Evolutionary conservation across 2,113 vertebrate genomes (phyloP).

Genomic region (Cisticola juncidis): DNA sequence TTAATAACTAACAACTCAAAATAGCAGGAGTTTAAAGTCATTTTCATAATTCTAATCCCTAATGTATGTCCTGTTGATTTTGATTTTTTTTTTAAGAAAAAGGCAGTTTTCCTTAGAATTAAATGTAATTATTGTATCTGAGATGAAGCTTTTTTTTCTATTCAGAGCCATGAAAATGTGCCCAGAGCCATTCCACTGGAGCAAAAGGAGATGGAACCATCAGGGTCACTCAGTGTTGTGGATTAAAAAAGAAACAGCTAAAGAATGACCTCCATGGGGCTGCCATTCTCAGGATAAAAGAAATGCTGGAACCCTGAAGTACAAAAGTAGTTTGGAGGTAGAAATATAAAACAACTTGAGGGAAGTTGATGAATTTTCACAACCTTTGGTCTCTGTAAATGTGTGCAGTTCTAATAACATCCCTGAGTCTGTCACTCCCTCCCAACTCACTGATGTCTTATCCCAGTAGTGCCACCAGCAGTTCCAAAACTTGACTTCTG

Average conservation of each 20-base stretch:
- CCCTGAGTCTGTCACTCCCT: background rate
- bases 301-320: background rate
- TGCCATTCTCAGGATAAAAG: background rate
- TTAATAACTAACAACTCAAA: background rate
- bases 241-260: background rate
- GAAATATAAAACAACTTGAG: background rate
- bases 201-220: background rate
- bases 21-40: background rate
- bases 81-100: background rate
- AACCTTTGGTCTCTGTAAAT: background rate
- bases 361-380: background rate
- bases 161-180: background rate
- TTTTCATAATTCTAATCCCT: background rate
- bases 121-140: background rate
- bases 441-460: accelerated
- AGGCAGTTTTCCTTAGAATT: background rate
- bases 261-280: background rate
- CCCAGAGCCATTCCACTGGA: background rate
- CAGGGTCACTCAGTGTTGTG: background rate
- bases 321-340: background rate
- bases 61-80: background rate
- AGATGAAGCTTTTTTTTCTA: background rate
- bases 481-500: background rate
- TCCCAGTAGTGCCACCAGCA: background rate
- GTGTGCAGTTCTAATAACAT: no score